Evolutionary conservation across 2,888 invertebrate species (phyloP).

Genomic region (Pristionchus exspectatus): DNA sequence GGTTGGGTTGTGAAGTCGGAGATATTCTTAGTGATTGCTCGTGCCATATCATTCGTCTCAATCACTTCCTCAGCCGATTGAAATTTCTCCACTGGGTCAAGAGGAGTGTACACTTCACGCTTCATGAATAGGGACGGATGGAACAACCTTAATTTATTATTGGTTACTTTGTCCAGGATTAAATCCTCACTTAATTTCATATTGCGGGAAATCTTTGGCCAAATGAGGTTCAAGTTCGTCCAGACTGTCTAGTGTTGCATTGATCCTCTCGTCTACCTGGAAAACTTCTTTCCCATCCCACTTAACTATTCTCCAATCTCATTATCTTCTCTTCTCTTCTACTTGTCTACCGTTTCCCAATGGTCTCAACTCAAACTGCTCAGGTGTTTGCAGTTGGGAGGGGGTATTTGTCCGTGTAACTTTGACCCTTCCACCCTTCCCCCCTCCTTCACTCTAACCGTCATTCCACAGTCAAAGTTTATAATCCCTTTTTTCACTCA

Average conservation of each 20-base stretch:
- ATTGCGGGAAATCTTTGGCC: not conserved
- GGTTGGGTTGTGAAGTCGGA: slow-evolving; percentile 28
- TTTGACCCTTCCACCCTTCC: not conserved
- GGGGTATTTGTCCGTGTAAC: slow-evolving; percentile 38
- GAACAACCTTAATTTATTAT: not conserved
- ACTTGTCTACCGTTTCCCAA: slow-evolving; percentile 50
- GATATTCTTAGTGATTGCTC: slow-evolving; percentile 46
- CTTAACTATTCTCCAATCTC: not conserved
- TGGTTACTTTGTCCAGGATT: not conserved
- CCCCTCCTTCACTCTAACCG: not conserved
- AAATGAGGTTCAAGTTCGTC: slow-evolving; percentile 26
- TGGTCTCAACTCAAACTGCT: slow-evolving; percentile 47
- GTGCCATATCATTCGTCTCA: slow-evolving; percentile 40
- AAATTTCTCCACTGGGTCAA: slow-evolving; percentile 34
- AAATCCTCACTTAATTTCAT: slow-evolving; percentile 19
- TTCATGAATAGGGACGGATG: slow-evolving; percentile 21
- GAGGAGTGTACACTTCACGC: slow-evolving; percentile 20
- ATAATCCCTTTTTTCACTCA: slow-evolving; percentile 32
- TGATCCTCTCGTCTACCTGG: slow-evolving; percentile 18
- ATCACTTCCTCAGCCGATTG: slow-evolving; percentile 44
- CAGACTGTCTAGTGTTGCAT: not conserved
- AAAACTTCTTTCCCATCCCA: not conserved
- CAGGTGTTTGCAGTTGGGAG: slow-evolving; percentile 49
- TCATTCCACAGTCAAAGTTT: slow-evolving; percentile 9
- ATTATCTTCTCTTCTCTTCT: not conserved